Conservation (phyloP, 2,113 vertebrate species). For the Notarius lentiginosus region DNA sequence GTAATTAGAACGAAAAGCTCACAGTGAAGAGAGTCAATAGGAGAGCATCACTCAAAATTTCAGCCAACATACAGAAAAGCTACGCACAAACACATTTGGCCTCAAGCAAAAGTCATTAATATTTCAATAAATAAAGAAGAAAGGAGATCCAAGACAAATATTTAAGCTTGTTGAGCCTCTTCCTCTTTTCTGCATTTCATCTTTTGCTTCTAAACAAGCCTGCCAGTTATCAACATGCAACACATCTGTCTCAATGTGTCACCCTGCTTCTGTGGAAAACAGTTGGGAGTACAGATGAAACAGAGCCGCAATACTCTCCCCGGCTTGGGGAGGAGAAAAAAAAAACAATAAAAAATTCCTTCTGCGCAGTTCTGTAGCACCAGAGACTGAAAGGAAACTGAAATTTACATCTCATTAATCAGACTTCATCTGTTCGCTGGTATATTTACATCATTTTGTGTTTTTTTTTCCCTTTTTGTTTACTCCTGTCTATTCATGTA, state of each 20-base stretch:
- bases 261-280: constrained; percentile 39
- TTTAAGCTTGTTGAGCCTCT: constrained; percentile 48
- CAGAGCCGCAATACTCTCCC: constrained; percentile 53
- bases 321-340: constrained; percentile 42
- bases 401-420: constrained; percentile 66
- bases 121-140: constrained; percentile 67
- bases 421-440: constrained; percentile 47
- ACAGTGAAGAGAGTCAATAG: constrained; percentile 53
- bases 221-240: constrained; percentile 50
- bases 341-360: constrained; percentile 16
- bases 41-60: constrained; percentile 46
- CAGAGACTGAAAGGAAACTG: constrained; percentile 52
- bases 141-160: constrained; percentile 59
- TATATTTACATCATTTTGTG: constrained; percentile 68
- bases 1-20: constrained; percentile 54
- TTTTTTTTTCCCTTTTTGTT: constrained; percentile 67
- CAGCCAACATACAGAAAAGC: constrained; percentile 50
- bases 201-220: constrained; percentile 35
- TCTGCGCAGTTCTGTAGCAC: constrained; percentile 49
- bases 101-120: constrained; percentile 63
- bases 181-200: constrained; percentile 47
- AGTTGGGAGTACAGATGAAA: constrained; percentile 53
- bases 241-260: constrained; percentile 50
- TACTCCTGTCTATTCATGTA: constrained; percentile 68
- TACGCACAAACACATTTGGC: constrained; percentile 61